Evolutionary conservation across 1,140 invertebrate species (phyloP), one percentile per base, ranked within the genome.

Genomic region (Nasonia giraulti): DNA sequence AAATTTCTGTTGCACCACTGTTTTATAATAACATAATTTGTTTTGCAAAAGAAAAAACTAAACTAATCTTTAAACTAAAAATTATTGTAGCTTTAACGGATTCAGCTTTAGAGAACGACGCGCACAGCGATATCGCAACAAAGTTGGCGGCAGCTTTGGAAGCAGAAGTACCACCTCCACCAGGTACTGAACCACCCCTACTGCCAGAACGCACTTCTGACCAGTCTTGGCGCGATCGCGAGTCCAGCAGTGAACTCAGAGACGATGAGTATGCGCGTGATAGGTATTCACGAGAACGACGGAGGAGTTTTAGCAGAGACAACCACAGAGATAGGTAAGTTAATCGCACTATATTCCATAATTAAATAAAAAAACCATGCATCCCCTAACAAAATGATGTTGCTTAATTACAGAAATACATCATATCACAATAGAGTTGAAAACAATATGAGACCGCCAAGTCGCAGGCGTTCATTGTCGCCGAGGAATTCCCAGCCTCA

Each of bases 151-250:
- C 86, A 14, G 91, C 91, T 1, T 91, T 93, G 10, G 92, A 93
- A 83, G 87, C 90, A 12, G 92, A 93, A 84, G 91, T 92, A 17
- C 92, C 92, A 85, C 92, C 91, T 27, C 92, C 92, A 84, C 92
- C 92, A 76, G 92, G 92, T 37, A 93, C 92, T 68, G 92, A 93
- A 81, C 92, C 92, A 79, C 91, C 92, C 2, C 87, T 93, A 4
- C 86, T 93, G 31, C 92, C 92, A n/a, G 93, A 86, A 31, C 81
- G 71, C 1, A 23, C 40, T 6, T 79, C 85, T n/a, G 83, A 87
- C 23, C 75, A 83, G 33, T 68, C 80, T 7, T 86, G 85, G 81
- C 33, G 31, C 11, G 83, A 85, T 20, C 69, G 76, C 6, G 85
- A 80, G 2, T 83, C 85, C 10, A 47, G 69, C 14, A 80, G 50